phyloP scores from a whole-genome alignment of 2,113 vertebrate species.

The Saguinus imperator region DNA sequence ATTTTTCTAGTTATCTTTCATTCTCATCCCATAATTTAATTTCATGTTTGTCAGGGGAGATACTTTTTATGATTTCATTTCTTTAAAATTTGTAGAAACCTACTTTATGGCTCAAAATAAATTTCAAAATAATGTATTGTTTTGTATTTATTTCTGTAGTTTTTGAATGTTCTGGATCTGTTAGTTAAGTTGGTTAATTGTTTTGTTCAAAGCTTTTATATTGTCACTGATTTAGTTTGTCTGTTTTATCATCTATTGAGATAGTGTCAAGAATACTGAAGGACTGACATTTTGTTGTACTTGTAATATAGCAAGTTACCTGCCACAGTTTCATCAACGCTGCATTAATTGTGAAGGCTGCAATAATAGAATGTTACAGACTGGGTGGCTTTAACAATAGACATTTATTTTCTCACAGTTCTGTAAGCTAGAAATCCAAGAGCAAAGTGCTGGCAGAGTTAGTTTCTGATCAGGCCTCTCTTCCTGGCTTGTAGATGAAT shows the following conservation, averaged over 20 bases:
- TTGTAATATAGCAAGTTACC: neutral
- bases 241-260: neutral
- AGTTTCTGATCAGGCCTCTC: too few relatives aligned
- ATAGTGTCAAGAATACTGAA: neutral
- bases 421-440: neutral
- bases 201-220: neutral
- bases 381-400: neutral
- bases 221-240: neutral
- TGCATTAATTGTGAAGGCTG: neutral
- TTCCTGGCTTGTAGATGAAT: neutral
- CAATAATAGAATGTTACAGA: neutral
- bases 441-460: neutral
- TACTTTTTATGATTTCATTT: slow-evolving; percentile 3
- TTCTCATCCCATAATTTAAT: neutral
- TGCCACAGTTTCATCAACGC: neutral
- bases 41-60: neutral
- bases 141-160: neutral
- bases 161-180: neutral
- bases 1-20: neutral
- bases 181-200: neutral
- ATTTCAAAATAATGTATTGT: neutral
- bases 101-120: neutral
- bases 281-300: neutral
- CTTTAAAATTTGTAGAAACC: neutral
- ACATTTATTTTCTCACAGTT: neutral